Conservation (phyloP, 2,888 invertebrate species). For the Archips xylosteana region DNA sequence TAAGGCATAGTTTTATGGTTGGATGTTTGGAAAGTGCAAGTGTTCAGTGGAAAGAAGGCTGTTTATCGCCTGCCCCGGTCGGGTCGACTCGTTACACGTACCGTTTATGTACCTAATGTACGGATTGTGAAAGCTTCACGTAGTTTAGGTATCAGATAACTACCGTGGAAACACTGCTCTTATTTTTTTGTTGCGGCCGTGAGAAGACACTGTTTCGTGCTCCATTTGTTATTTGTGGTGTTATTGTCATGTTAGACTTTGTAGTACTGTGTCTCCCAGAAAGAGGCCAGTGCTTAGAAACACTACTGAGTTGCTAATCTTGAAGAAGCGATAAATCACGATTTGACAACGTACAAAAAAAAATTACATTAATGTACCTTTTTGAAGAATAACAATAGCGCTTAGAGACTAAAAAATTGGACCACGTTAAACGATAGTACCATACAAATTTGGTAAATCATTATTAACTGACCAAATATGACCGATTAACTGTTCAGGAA, state of each 20-base stretch:
- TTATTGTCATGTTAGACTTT: not conserved
- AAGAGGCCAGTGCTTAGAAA: not conserved
- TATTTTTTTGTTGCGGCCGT: conserved; percentile 15
- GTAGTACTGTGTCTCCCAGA: not conserved
- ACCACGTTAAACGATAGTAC: too few species aligned
- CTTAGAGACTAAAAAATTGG: too few species aligned
- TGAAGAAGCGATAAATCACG: too few species aligned
- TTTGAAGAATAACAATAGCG: too few species aligned
- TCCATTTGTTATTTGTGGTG: not conserved
- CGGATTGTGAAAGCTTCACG: conserved; percentile 51
- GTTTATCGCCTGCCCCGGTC: conserved; percentile 52
- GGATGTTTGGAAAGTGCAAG: conserved; percentile 54
- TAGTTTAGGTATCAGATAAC: conserved; percentile 47
- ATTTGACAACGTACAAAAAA: too few species aligned
- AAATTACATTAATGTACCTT: too few species aligned
- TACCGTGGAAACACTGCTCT: conserved; percentile 26
- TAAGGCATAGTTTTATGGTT: conserved; percentile 48
- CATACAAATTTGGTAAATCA: too few species aligned
- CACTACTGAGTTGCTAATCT: too few species aligned
- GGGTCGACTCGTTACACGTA: conserved; percentile 48
- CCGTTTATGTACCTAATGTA: conserved; percentile 44
- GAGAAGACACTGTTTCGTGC: not conserved
- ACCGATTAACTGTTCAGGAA: too few species aligned
- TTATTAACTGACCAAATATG: too few species aligned
- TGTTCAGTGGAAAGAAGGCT: conserved; percentile 50